A percentile compares a stretch with the other conserved stretches of the same genome.
Evolutionary conservation across 2,797 vertebrate species (phyloP).

Genomic region (Alosa sapidissima): DNA sequence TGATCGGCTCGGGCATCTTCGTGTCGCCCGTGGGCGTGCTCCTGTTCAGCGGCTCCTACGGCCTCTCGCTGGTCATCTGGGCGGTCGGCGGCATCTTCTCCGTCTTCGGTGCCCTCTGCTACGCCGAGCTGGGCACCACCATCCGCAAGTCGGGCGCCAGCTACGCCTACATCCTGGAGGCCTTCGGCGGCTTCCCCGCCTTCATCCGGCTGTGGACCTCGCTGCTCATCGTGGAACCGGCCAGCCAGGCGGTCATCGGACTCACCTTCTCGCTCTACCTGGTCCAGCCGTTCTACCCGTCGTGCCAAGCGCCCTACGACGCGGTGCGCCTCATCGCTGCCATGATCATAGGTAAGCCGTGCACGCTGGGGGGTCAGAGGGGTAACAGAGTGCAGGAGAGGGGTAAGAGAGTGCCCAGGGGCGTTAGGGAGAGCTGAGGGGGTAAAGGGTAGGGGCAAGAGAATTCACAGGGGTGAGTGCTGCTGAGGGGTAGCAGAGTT

Average conservation of each 20-base stretch:
- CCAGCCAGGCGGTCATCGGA: conserved; percentile 81
- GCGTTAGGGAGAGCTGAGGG: too few relatives aligned
- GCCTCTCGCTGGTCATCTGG: conserved; percentile 78
- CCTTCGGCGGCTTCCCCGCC: conserved; percentile 78
- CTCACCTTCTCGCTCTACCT: conserved; percentile 80
- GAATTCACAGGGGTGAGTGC: too few relatives aligned
- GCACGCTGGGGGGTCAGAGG: too few relatives aligned
- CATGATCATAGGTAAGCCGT: conserved; percentile 35
- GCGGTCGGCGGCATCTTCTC: conserved; percentile 78
- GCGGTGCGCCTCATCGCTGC: conserved; percentile 78
- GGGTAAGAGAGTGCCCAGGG: too few relatives aligned
- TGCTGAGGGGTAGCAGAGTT: too few relatives aligned
- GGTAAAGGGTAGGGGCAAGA: too few relatives aligned
- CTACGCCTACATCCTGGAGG: conserved; percentile 80
- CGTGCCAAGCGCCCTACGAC: conserved; percentile 69
- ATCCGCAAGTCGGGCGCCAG: conserved; percentile 81
- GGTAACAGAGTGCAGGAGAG: too few relatives aligned
- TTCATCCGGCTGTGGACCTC: conserved; percentile 83
- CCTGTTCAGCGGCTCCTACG: conserved; percentile 73
- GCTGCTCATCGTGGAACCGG: conserved; percentile 78
- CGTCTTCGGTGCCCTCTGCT: conserved; percentile 79
- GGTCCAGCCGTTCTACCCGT: conserved; percentile 80
- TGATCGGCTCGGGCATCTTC: conserved; percentile 83
- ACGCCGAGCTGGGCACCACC: conserved; percentile 80
- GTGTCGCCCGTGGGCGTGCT: conserved; percentile 81